Conservation (phyloP, 2,113 vertebrate genomes). For the Ciconia maguari region DNA sequence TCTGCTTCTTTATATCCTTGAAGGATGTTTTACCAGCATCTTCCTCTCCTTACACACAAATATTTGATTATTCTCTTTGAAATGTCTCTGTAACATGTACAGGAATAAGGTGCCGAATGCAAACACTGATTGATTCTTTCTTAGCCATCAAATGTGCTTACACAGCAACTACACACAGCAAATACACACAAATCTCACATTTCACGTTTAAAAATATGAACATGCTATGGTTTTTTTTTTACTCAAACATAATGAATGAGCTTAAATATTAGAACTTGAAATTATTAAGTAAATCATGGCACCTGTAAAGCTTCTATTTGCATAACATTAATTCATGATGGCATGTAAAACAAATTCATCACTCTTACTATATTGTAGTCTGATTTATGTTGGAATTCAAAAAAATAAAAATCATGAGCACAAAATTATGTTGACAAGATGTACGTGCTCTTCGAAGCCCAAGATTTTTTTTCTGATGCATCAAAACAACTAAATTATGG, state of each 20-base stretch:
- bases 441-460: conserved; percentile 51
- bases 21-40: background rate
- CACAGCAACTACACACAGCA: conserved; percentile 46
- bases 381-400: conserved; percentile 79
- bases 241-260: conserved; percentile 74
- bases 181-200: conserved; percentile 64
- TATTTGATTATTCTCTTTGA: conserved; percentile 65
- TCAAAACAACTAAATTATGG: conserved; percentile 77
- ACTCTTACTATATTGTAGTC: conserved; percentile 75
- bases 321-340: conserved; percentile 82
- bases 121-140: conserved; percentile 59
- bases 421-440: conserved; percentile 78
- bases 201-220: conserved; percentile 67
- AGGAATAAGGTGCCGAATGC: background rate
- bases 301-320: conserved; percentile 80
- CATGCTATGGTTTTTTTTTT: conserved; percentile 14
- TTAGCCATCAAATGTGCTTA: conserved; percentile 55
- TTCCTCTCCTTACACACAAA: background rate
- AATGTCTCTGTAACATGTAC: conserved; percentile 49
- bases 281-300: conserved; percentile 83
- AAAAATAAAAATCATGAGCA: conserved; percentile 73
- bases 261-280: conserved; percentile 80
- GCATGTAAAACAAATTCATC: conserved; percentile 82
- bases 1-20: background rate
- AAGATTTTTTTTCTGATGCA: conserved; percentile 43